Evolutionary conservation across 2,888 invertebrate species (phyloP), one percentile per base, ranked within the genome.

Genomic region (Acanthosepion esculentum): DNA sequence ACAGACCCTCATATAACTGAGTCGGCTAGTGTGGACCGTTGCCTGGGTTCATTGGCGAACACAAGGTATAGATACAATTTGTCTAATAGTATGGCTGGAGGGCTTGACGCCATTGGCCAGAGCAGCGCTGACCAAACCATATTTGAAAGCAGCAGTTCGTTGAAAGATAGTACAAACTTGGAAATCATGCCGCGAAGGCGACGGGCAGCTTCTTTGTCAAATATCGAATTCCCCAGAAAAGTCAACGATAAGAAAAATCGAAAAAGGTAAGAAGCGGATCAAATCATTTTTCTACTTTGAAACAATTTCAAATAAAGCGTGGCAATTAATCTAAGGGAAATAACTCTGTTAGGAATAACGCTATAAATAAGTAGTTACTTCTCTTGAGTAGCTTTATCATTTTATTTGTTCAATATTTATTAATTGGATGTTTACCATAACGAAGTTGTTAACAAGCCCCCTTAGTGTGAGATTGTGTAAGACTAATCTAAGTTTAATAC

Each of bases 181-280:
- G 93, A 93, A 50, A 53, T n/a, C 53, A 53, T 53, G 29, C 93
- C 93, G 2, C 48, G 93, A 29, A 93, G 48, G 29, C 93, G 93
- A 2, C 48, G 93, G 29, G 53, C 93, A 6, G 93, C 93, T n/a
- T 93, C 93, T n/a, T 93, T 93, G 53, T 93, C 93, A 93, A 93
- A 93, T 93, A 93, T 93, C 18, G 93, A 93, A 48, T 93, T 53
- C 18, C 50, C 48, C 8, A 50, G 93, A 29, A 93, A 53, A 93
- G 53, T 29, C 50, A 53, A 29, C 10, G 48, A n/a, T 20, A 48
- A 53, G 48, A 93, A 93, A 93, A 93, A 48, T 93, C 93, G 53
- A 10, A 93, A 93, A 48, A 50, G 93, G 93, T 93, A 93, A 93
- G 48, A 93, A 93, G 48, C 29, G 23, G 59, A 59, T 59, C 3